Conservation (phyloP, 2,113 vertebrate genomes). For the Antigone vipio region DNA sequence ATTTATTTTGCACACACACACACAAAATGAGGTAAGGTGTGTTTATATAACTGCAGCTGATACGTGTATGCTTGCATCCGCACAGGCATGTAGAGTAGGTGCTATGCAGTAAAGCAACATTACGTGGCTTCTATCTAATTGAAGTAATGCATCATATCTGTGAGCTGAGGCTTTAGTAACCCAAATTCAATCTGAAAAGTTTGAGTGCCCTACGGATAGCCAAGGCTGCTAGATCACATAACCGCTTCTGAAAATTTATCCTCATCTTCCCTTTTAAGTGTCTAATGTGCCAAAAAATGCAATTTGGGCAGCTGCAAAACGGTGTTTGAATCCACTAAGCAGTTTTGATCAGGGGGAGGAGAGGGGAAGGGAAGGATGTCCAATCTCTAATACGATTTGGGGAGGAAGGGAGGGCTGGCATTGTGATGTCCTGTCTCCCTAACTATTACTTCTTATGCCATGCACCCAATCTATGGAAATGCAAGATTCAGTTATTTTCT, state of each 20-base stretch:
- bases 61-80: fast-evolving
- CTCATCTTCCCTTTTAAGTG: neutral
- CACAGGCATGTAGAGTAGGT: neutral
- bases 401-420: neutral
- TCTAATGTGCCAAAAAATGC: neutral
- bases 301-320: neutral
- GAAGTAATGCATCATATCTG: neutral
- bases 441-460: neutral
- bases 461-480: neutral
- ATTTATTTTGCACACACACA: neutral
- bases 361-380: neutral
- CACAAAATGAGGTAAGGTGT: neutral
- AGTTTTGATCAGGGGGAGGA: neutral
- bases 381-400: neutral
- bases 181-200: neutral
- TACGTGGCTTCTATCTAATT: neutral
- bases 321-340: neutral
- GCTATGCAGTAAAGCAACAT: neutral
- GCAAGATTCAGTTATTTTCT: neutral
- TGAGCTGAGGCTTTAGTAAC: neutral
- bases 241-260: neutral
- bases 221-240: neutral
- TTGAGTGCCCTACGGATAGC: neutral
- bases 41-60: neutral
- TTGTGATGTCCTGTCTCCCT: neutral